These are phyloP conservation scores for Oscarella lobularis DNA, from an alignment of 37 sponge, comb jelly and placozoan genomes.

Conservation along the genomic window DNA sequence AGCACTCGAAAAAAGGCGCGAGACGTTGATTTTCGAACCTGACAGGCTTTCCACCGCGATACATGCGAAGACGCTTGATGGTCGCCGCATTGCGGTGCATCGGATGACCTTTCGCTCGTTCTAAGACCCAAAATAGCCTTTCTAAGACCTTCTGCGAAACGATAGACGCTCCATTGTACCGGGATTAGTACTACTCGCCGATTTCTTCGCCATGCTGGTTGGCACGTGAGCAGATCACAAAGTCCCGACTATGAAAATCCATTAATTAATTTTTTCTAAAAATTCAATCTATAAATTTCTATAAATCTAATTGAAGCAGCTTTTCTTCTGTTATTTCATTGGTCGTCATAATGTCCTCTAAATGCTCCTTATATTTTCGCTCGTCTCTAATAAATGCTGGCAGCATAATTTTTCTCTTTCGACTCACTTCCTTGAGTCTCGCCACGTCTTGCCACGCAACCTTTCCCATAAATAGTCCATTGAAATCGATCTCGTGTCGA, in stretches of 20 bases:
- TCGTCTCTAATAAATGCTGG: not conserved
- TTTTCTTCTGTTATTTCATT: not conserved
- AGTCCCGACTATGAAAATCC: no score
- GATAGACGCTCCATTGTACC: no score
- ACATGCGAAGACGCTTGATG: conserved; percentile 89
- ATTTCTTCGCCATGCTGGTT: conserved; percentile 9
- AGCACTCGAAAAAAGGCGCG: no score
- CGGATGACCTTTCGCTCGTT: conserved; percentile 12
- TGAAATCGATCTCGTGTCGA: not conserved
- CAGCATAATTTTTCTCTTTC: not conserved
- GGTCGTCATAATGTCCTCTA: not conserved
- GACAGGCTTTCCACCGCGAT: conserved; percentile 73
- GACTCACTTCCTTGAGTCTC: not conserved
- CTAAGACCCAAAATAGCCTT: not conserved
- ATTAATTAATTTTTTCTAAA: no score
- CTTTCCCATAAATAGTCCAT: not conserved
- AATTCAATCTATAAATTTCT: not conserved
- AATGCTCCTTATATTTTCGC: not conserved
- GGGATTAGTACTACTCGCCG: conserved; percentile 14
- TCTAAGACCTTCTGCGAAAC: no score
- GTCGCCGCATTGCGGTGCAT: conserved; percentile 78
- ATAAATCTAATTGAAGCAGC: not conserved
- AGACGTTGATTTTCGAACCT: conserved; percentile 26
- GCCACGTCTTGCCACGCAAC: not conserved
- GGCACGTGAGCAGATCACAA: no score